These are phyloP conservation scores for Musca domestica DNA, from an alignment of 1,140 invertebrate species.

Conservation along the genomic window DNA sequence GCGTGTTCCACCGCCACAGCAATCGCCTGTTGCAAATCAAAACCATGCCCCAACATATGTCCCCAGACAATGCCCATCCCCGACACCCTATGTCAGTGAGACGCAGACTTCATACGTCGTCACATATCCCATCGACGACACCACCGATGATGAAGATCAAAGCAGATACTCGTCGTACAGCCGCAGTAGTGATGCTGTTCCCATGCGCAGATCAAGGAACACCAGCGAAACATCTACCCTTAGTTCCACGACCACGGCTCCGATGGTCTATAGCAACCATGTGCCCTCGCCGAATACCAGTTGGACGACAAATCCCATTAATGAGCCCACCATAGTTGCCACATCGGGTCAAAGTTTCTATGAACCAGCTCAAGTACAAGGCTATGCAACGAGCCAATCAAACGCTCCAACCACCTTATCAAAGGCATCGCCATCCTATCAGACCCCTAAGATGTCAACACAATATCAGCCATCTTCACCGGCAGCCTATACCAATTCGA, in stretches of 20 bases:
- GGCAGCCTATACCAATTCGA: background rate
- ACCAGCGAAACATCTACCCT: constrained; percentile 40
- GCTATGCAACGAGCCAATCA: too few relatives aligned
- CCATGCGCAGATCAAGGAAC: constrained; percentile 29
- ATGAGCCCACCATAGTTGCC: constrained; percentile 17
- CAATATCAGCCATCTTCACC: too few relatives aligned
- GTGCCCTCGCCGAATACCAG: constrained; percentile 34
- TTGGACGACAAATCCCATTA: constrained; percentile 47
- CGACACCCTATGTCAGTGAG: constrained; percentile 31
- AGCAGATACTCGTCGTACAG: constrained; percentile 11
- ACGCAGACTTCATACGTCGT: constrained; percentile 42
- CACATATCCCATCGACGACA: constrained; percentile 46
- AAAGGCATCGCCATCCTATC: too few relatives aligned
- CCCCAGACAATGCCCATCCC: background rate
- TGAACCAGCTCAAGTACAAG: too few relatives aligned
- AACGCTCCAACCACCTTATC: too few relatives aligned
- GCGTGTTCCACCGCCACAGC: background rate
- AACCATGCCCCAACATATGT: constrained; percentile 3
- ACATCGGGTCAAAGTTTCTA: too few relatives aligned
- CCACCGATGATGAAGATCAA: constrained; percentile 37
- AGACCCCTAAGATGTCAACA: too few relatives aligned
- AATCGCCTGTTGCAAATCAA: background rate
- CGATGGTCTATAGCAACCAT: constrained; percentile 18
- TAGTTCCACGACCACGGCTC: constrained; percentile 13
- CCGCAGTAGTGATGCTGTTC: background rate